These are phyloP conservation scores for Mus spicilegus DNA, from an alignment of 2,113 vertebrate species.

Conservation along the genomic window DNA sequence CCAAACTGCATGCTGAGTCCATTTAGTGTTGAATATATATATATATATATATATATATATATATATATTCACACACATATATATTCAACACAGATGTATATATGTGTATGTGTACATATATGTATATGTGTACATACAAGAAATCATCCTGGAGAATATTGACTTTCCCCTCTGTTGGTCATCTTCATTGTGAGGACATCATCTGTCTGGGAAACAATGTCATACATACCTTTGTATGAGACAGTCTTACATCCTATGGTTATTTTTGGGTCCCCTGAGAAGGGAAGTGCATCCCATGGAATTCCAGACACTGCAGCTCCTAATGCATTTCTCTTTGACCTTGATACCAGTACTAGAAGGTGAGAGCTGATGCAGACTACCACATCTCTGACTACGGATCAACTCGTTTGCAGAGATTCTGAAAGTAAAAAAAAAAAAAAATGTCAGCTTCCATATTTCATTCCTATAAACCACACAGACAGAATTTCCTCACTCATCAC, in stretches of 20 bases:
- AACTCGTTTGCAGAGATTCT: slow-evolving; percentile 68
- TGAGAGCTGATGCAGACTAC: rapidly evolving
- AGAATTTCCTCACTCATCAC: not conserved
- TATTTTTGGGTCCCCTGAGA: not conserved
- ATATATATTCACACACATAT: not conserved
- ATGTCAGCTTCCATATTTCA: slow-evolving; percentile 75
- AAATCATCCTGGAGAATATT: not conserved
- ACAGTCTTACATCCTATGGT: not conserved
- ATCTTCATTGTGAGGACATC: not conserved
- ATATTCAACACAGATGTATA: not conserved
- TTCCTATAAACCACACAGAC: slow-evolving; percentile 51
- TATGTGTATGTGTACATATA: not conserved
- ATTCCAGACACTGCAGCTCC: rapidly evolving
- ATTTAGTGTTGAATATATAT: not conserved
- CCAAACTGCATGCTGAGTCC: not conserved
- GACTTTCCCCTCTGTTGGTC: not conserved
- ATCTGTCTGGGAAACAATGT: not conserved
- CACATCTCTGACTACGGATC: rapidly evolving
- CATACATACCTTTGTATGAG: not conserved
- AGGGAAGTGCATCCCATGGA: rapidly evolving
- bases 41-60: too few species aligned
- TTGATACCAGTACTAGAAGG: not conserved
- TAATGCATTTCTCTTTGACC: not conserved
- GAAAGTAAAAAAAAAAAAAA: slow-evolving; percentile 76
- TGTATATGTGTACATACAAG: not conserved